Conservation (phyloP, 2,888 invertebrate species). For the Mesorhabditis sp. region DNA sequence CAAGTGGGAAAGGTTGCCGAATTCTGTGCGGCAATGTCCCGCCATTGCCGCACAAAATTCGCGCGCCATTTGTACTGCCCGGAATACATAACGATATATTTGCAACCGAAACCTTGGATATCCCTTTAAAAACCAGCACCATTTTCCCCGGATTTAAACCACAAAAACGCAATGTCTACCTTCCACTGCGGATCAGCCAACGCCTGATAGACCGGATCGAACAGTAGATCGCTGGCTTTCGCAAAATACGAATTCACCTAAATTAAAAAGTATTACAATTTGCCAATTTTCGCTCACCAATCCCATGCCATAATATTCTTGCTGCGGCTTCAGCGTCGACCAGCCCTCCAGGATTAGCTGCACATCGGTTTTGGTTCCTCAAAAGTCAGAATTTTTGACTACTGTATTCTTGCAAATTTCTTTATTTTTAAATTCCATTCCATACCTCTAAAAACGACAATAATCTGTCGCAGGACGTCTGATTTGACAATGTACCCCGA, state of each 20-base stretch:
- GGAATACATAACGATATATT: too few relatives aligned
- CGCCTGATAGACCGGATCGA: not conserved
- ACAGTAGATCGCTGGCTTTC: not conserved
- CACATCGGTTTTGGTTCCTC: constrained; percentile 27
- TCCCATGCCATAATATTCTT: constrained; percentile 48
- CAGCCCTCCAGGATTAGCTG: constrained; percentile 50
- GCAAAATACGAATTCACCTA: constrained; percentile 1
- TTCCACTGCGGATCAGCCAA: constrained; percentile 2
- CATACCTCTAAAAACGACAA: constrained; percentile 15
- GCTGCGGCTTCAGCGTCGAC: constrained; percentile 35
- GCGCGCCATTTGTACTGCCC: too few relatives aligned
- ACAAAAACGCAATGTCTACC: too few relatives aligned
- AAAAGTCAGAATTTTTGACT: constrained; percentile 5
- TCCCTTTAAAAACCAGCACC: too few relatives aligned
- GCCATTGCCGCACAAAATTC: too few relatives aligned
- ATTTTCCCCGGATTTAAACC: too few relatives aligned
- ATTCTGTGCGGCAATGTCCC: too few relatives aligned
- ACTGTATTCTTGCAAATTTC: not conserved
- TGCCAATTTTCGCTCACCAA: constrained; percentile 19
- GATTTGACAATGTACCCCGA: constrained; percentile 25
- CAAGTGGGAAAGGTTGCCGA: too few relatives aligned
- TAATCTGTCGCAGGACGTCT: constrained; percentile 18
- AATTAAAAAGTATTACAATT: not conserved
- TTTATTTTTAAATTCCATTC: not conserved
- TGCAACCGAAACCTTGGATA: too few relatives aligned